Base-by-base conservation (phyloP, 2,113 vertebrate species). In the Pleuronectes platessa region DNA sequence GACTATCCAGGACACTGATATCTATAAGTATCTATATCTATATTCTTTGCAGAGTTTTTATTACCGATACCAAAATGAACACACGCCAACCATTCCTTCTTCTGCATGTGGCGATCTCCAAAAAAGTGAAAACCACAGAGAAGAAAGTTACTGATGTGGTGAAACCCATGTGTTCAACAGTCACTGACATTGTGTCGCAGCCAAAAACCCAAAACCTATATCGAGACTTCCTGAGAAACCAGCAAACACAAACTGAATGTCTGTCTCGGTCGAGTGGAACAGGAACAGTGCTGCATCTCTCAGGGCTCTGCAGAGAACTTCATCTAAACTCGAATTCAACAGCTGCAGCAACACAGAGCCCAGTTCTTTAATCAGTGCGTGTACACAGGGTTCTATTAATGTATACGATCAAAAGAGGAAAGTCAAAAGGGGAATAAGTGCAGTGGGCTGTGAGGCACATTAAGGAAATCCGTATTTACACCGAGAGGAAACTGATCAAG, bases 401-500 rank as follows among this genome's bases (percentile, higher is more conserved):
- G 68, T 56, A 15, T 68, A 68, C 35, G 45, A 74, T 82, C 56
- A 82, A 21, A 21, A 40, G 64, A 54, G 81, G 68, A 86, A 79
- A 87, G 61, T 79, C 59, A 71, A 73, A 70, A 4, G 69, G 64
- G 76, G 64, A 76, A 76, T 66, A 70, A 74, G 91, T 89, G 89
- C 14, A 86, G 4, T 58, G 81, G 88, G 92, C 92, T 91, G 92
- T 91, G 92, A 94, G 95, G 93, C 94, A 94, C 94, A 95, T 94
- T 91, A 93, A 96, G 96, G 95, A 96, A 95, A 95, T 94, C 92
- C 92, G 92, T 93, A 94, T 94, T 95, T 96, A 94, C 92, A 89
- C 91, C 69, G 90, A 91, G 96, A 10, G 95, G 95, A 96, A 96
- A 95, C 79, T 79, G 91, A 95, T 93, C 87, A 71, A 85, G 85